Evolutionary conservation across 2,113 vertebrate species (phyloP), one percentile per base, ranked within the genome.

Genomic region (Cebidichthys violaceus): DNA sequence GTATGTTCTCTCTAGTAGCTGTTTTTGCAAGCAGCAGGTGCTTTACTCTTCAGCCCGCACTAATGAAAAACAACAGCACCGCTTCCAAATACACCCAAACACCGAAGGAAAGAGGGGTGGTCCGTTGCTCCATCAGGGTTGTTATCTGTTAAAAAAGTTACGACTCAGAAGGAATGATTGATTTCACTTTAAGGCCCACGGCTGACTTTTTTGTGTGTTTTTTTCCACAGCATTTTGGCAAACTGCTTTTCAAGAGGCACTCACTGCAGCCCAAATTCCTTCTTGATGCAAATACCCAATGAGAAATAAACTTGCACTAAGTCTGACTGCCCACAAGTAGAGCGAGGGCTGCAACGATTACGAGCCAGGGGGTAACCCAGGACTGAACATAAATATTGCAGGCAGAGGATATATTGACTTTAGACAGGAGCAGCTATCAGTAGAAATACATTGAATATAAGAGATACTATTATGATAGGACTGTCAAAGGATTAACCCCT

Each of bases 141-240:
- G 39, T 88, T 91, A 82, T 79, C 79, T 84, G 79, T 73, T 88
- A 78, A 81, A 89, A 89, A 85, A 78, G 83, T 85, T 86, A 81
- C 9, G 39, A 83, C 75, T 84, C 57, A 9, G 17, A 31, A 54
- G 62, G 65, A 79, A 73, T 85, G 83, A 92, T 83, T 68, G 71
- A 90, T 86, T 74, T 83, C 60, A 50, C 47, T 79, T 73, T 47
- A 85, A 83, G 37, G 70, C 33, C n/a, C 71, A 70, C 45, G 55
- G 73, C 73, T 75, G 39, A 11, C 29, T 59, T 65, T 57, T 45
- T 73, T 62, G 17, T 20, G 5, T 29, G 11, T 87, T 62, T 88
- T 41, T 71, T 74, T 88, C 41, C 18, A 22, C 59, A 31, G 20
- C 1, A 41, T 85, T 89, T 83, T 81, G 67, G 75, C 37, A 66